Evolutionary conservation across 2,888 invertebrate genomes (phyloP).

Genomic region (Panopea generosa): DNA sequence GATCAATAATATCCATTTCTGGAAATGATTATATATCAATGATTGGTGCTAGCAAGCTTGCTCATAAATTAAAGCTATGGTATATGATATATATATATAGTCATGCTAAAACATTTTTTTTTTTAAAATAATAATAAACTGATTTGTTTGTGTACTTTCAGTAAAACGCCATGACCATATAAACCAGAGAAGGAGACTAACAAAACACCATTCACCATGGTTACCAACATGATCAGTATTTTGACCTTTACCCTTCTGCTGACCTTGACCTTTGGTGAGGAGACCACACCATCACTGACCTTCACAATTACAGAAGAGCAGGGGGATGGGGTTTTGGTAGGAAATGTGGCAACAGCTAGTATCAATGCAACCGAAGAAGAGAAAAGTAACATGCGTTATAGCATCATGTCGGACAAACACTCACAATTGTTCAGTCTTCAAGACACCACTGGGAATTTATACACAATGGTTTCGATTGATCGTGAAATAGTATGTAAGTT

Average conservation of each 20-base stretch:
- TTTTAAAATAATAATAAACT: background rate
- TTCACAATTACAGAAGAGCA: conserved; percentile 47
- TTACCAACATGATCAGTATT: conserved; percentile 18
- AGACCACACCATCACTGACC: conserved; percentile 33
- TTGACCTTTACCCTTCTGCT: conserved; percentile 33
- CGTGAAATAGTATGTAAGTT: conserved; percentile 49
- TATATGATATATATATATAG: no score
- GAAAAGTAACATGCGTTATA: conserved; percentile 24
- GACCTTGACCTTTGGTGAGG: conserved; percentile 33
- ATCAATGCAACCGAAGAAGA: conserved; percentile 32
- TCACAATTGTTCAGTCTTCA: conserved; percentile 47
- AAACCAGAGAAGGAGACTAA: background rate
- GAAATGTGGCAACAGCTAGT: conserved; percentile 32
- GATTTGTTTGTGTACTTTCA: conserved; percentile 38
- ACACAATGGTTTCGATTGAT: conserved; percentile 53
- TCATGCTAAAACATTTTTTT: no score
- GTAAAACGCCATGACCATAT: conserved; percentile 14
- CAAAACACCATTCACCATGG: conserved; percentile 39
- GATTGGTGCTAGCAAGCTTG: no score
- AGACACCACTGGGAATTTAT: conserved; percentile 40
- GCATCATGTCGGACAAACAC: conserved; percentile 22
- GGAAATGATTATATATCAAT: no score
- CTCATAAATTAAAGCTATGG: no score
- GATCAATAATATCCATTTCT: no score
- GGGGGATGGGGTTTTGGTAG: conserved; percentile 22